Evolutionary conservation across 2,888 invertebrate species (phyloP).

Genomic region (Halocaridina rubra): DNA sequence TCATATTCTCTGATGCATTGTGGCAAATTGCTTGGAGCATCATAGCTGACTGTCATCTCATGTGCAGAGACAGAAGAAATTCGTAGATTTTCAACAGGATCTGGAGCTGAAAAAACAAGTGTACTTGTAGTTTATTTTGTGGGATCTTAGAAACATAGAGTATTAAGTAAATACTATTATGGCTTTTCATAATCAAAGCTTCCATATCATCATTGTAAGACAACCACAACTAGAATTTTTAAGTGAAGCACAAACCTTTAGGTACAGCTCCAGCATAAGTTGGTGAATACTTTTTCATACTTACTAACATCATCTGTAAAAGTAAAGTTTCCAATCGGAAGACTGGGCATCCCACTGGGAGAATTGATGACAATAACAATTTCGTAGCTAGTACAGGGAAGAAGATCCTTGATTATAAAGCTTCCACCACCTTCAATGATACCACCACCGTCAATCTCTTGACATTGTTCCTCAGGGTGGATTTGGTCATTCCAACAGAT

Average conservation of each 20-base stretch:
- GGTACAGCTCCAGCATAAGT: no score
- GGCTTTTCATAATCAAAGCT: no score
- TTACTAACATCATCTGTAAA: conserved; percentile 28
- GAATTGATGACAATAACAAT: conserved; percentile 13
- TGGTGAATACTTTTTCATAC: no score
- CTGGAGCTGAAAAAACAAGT: conserved; percentile 11
- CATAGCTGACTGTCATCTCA: conserved; percentile 5
- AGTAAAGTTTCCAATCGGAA: not conserved
- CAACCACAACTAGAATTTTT: no score
- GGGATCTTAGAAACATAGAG: no score
- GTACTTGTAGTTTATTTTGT: no score
- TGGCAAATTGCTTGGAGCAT: conserved; percentile 5
- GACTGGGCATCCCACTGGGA: conserved; percentile 19
- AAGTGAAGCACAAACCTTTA: no score
- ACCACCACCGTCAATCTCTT: not conserved
- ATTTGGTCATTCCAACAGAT: conserved; percentile 37
- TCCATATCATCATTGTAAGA: no score
- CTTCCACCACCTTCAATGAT: conserved; percentile 9
- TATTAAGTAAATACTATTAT: no score
- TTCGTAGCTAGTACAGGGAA: conserved; percentile 30
- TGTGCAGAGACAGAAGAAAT: not conserved
- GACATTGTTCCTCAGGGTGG: conserved; percentile 21
- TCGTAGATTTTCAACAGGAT: conserved; percentile 12
- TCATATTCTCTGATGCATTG: conserved; percentile 32
- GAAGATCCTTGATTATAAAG: conserved; percentile 28